phyloP scores from a whole-genome alignment of 1,140 invertebrate species.

The Drosophila orena region DNA sequence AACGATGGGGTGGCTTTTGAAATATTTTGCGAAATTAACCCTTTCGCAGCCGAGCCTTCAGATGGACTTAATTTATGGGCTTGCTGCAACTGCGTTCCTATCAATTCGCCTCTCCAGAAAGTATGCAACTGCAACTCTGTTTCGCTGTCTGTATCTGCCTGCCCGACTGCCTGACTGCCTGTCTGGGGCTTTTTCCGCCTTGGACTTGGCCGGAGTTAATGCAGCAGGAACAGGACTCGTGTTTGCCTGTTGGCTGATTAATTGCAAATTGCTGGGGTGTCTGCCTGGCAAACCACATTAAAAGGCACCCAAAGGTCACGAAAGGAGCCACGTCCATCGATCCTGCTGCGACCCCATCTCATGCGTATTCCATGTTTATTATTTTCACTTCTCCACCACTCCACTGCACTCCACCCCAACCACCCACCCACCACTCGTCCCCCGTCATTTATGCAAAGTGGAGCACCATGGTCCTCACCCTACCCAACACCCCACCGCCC shows the following conservation, averaged over 20 bases:
- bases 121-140: constrained; percentile 47
- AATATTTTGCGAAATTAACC: constrained; percentile 78
- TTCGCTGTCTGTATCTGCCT: constrained; percentile 15
- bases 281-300: constrained; percentile 77
- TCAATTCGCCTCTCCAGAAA: constrained; percentile 48
- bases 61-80: constrained; percentile 67
- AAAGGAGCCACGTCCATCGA: constrained; percentile 61
- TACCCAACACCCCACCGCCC: background rate
- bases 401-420: too few species aligned
- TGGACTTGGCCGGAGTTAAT: constrained; percentile 40
- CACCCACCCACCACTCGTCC: background rate
- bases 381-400: constrained; percentile 47
- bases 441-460: constrained; percentile 78
- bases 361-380: constrained; percentile 80
- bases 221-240: constrained; percentile 25
- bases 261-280: constrained; percentile 81
- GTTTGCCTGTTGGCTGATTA: constrained; percentile 75
- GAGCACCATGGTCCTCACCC: constrained; percentile 51
- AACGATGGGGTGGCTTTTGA: constrained; percentile 66
- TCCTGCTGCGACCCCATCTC: constrained; percentile 25
- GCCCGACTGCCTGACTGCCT: constrained; percentile 23
- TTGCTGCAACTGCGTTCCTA: constrained; percentile 33
- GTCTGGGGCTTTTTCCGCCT: constrained; percentile 27
- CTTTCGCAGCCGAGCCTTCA: constrained; percentile 25
- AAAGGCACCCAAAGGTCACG: constrained; percentile 78